Evolutionary conservation across 2,888 invertebrate species (phyloP), one percentile per base, ranked within the genome.

Genomic region (Drosophila subsilvestris): DNA sequence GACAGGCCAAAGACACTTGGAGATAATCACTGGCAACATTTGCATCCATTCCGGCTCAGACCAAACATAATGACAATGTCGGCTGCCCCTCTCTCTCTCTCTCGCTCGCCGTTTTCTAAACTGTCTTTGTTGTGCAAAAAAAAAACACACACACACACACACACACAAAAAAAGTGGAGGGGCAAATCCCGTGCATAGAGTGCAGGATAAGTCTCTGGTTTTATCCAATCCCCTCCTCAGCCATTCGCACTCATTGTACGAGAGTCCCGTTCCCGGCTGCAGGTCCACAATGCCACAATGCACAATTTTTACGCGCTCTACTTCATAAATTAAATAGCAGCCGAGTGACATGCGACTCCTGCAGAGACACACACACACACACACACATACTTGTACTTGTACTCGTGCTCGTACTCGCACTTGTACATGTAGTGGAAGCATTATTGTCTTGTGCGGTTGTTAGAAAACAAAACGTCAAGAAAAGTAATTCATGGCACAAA

Each of bases 231-330:
- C 58, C 29, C 59, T 27, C 54, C 49, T 20, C 59, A 20, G 37
- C 48, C 27, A 37, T 37, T 32, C 18, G 44, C 59, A 49, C 80
- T 56, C 61, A 65, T 69, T 63, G 75, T 55, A 43, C 4, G 32
- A 29, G 29, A 32, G 32, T 8, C 6, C 7, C 44, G 48, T 55
- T 55, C 29, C 17, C 20, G 22, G 73, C 76, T 76, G 78, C 75
- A 79, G 74, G 61, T 74, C 74, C 37, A 43, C 18, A 43, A 76
- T 81, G 84, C 82, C 75, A 82, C 80, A 80, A 84, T 86, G 90
- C 88, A 83, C 86, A 89, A 88, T 80, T 88, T 84, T 86, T 88
- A 86, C 80, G 82, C 86, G 90, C 91, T 90, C 91, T 90, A 90
- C 84, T 90, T 86, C 90, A 88, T 84, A 86, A 81, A 80, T 86